Evolutionary conservation across 1,140 invertebrate genomes (phyloP), one percentile per base, ranked within the genome.

Genomic region (Amyelois transitella): DNA sequence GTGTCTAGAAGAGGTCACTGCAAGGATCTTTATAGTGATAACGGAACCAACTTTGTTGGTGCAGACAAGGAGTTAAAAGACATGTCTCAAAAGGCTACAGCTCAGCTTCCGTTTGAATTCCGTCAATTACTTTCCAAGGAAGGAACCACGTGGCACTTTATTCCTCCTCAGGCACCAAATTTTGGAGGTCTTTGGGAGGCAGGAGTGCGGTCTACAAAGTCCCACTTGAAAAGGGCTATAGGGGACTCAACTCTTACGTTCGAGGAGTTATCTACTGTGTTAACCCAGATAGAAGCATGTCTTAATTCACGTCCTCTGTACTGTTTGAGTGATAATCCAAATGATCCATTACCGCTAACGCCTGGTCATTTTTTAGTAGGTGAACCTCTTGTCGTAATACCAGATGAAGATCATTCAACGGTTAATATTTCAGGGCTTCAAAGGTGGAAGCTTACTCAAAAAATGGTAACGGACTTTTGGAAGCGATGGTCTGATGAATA

Each of bases 391-490:
- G 17, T 47, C 5, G 18, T 19, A 3, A 45, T 53, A 7, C 43
- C 52, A 18, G 52, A 53, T 47, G 43, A 25, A 45, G 43, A 53
- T 18, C 22, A 47, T 18, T 21, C 38, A 8, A 19, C 43, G 38
- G 6, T 2, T 1, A 4, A 1, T 12, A 28, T 53, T 18, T 14
- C 43, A 22, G 25, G 21, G 10, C 22, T 25, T 17, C 43, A 45
- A 6, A 45, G 52, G 17, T 53, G 52, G 52, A 45, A 47, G 18
- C 8, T 53, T 8, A 28, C 10, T 25, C 52, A 53, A 53, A 53
- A 53, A 28, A 53, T 53, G 52, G 21, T 53, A 10, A 45, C 21
- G 44, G 43, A 53, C 22, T 53, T 53, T 20, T 53, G 52, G 52
- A 18, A 22, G 12, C 44, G 21, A 45, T 53, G 52, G 52, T 24